phyloP scores from a whole-genome alignment of 2,888 invertebrate species.

The Scaptomyza cyrtandrae region DNA sequence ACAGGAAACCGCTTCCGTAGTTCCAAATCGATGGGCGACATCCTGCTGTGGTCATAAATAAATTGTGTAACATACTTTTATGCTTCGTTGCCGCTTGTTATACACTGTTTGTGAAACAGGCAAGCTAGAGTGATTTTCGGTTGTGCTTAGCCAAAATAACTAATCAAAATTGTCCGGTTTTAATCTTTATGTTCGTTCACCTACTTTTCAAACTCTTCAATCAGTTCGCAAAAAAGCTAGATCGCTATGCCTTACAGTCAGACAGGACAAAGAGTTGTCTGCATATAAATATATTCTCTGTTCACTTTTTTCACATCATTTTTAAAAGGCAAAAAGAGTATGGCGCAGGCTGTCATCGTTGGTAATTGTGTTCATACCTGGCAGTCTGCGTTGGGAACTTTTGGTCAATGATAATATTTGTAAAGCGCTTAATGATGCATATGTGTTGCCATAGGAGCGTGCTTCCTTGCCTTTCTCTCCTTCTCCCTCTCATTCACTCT shows the following conservation, averaged over 20 bases:
- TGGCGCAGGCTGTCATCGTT: neutral
- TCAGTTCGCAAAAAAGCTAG: too few species aligned
- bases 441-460: neutral
- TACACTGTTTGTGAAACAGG: neutral
- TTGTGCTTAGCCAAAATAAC: neutral
- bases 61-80: conserved; percentile 72
- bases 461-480: neutral
- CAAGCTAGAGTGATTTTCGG: neutral
- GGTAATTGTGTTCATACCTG: neutral
- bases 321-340: neutral
- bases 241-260: too few species aligned
- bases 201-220: too few species aligned
- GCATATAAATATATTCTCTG: too few species aligned
- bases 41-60: conserved; percentile 70
- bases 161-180: neutral
- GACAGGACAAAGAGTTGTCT: too few species aligned
- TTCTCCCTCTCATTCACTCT: neutral
- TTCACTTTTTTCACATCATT: neutral
- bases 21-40: conserved; percentile 64
- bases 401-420: conserved; percentile 55
- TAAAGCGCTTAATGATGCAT: conserved; percentile 72
- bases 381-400: neutral
- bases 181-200: too few species aligned
- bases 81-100: conserved; percentile 11
- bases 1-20: conserved; percentile 52